Conservation (phyloP, 2,888 invertebrate genomes). For the Drosophila cognata region DNA sequence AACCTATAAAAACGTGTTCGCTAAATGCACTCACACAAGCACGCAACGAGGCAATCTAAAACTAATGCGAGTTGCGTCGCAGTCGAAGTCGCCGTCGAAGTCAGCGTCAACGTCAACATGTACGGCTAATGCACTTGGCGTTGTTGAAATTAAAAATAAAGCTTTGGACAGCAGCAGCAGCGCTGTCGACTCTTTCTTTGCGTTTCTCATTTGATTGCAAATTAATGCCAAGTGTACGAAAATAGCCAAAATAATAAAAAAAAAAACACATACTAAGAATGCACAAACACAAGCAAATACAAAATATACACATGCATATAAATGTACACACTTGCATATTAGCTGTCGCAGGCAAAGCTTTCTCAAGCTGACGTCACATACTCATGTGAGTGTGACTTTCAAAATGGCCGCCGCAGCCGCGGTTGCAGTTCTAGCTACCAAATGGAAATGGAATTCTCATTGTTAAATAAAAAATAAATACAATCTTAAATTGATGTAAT, state of each 20-base stretch:
- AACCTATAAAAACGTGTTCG: constrained; percentile 83
- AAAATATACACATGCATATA: constrained; percentile 2
- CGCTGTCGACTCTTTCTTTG: constrained; percentile 52
- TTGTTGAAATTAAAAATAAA: constrained; percentile 14
- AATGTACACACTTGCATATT: constrained; percentile 4
- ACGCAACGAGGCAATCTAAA: constrained; percentile 15
- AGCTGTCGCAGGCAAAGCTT: constrained; percentile 39
- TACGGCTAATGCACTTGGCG: constrained; percentile 57
- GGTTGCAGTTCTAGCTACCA: constrained; percentile 41
- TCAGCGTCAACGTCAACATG: constrained; percentile 5
- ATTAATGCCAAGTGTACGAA: constrained; percentile 69
- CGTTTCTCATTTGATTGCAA: constrained; percentile 60
- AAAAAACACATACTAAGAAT: constrained; percentile 34
- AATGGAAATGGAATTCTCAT: constrained; percentile 27
- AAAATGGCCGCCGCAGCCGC: constrained; percentile 53
- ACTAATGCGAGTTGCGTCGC: constrained; percentile 29
- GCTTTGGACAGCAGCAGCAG: constrained; percentile 9
- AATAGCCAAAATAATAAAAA: constrained; percentile 59
- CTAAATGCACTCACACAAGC: constrained; percentile 41
- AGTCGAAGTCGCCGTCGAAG: constrained; percentile 9
- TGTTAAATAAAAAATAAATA: constrained; percentile 13
- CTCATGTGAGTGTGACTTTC: constrained; percentile 55
- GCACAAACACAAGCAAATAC: constrained; percentile 36
- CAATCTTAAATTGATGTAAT: background rate
- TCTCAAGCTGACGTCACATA: constrained; percentile 61